These are phyloP conservation scores for Anoplophora glabripennis DNA, from an alignment of 1,140 invertebrate species.

Conservation along the genomic window DNA sequence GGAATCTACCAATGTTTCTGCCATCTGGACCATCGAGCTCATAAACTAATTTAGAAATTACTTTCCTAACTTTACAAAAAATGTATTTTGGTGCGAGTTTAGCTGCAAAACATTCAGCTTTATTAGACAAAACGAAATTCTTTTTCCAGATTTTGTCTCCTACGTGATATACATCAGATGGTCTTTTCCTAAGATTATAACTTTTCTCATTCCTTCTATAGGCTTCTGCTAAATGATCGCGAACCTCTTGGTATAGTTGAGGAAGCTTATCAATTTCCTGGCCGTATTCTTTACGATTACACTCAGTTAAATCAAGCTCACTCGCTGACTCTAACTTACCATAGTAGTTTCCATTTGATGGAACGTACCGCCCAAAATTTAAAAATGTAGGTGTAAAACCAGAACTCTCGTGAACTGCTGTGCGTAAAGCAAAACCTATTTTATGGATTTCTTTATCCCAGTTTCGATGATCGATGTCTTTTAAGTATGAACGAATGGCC, in stretches of 20 bases:
- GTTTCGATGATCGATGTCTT: background rate
- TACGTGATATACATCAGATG: background rate
- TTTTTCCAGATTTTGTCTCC: background rate
- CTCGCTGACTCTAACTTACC: background rate
- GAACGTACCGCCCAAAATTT: background rate
- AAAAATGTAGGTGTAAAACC: conserved; percentile 8
- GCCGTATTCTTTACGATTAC: too few species aligned
- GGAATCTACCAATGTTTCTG: background rate
- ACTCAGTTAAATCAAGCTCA: too few species aligned
- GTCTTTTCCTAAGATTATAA: conserved; percentile 1
- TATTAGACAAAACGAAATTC: background rate
- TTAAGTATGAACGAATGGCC: too few species aligned
- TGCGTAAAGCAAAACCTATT: conserved; percentile 3
- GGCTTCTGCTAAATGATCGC: background rate
- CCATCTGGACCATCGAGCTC: background rate
- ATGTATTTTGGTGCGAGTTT: conserved; percentile 1
- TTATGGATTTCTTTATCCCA: conserved; percentile 9
- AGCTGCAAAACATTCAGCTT: background rate
- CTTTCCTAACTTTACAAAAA: background rate
- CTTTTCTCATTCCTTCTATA: background rate
- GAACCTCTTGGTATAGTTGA: background rate
- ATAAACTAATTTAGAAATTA: background rate
- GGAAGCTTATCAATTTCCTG: too few species aligned
- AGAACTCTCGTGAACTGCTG: conserved; percentile 9
- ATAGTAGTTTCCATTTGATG: too few species aligned